Conservation (phyloP, 2,113 vertebrate genomes). For the Podocnemis expansa region DNA sequence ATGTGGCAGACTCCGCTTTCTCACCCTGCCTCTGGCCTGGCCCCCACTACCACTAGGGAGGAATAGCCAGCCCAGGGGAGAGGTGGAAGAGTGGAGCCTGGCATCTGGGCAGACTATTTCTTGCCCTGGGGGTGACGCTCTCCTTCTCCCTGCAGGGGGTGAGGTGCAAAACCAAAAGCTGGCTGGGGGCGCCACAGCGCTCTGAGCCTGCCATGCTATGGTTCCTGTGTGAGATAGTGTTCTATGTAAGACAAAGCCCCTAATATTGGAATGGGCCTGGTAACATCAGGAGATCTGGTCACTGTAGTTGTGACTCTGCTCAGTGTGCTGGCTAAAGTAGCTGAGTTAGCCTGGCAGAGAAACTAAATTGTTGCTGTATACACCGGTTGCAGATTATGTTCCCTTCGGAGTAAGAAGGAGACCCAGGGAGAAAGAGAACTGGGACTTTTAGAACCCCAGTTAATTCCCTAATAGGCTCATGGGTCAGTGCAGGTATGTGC, state of each 20-base stretch:
- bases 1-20: too few species aligned
- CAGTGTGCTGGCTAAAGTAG: background rate
- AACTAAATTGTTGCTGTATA: background rate
- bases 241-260: background rate
- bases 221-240: background rate
- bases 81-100: too few species aligned
- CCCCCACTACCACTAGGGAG: too few species aligned
- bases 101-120: too few species aligned
- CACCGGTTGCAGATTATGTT: background rate
- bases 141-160: too few species aligned
- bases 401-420: background rate
- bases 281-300: background rate
- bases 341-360: background rate
- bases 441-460: background rate
- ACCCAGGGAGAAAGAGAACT: too few species aligned
- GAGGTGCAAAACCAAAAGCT: too few species aligned
- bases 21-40: too few species aligned
- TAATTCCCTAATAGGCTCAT: background rate
- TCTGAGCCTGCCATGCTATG: too few species aligned
- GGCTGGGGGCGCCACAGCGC: too few species aligned
- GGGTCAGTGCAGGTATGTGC: background rate
- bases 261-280: background rate
- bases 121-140: too few species aligned
- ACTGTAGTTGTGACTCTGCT: background rate
- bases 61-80: too few species aligned